phyloP scores from a whole-genome alignment of 2,113 vertebrate species.

The Melanerpes formicivorus region DNA sequence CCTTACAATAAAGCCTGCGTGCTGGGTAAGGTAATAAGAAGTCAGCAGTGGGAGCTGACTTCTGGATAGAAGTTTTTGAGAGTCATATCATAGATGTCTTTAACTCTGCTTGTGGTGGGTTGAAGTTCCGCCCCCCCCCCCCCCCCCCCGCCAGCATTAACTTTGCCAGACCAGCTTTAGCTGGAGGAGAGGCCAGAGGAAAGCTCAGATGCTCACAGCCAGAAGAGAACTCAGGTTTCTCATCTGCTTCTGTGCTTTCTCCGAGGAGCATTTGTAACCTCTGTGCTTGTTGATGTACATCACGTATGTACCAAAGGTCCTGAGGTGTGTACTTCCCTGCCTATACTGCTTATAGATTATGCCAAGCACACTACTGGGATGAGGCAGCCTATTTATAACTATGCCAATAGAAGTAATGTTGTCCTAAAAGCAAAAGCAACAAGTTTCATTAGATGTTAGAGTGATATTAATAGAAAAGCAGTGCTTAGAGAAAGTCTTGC shows the following conservation, averaged over 20 bases:
- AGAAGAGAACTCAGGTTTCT: not conserved
- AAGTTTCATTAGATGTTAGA: conserved; percentile 7
- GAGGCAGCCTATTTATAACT: conserved; percentile 20
- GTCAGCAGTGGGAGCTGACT: not conserved
- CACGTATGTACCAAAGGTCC: not conserved
- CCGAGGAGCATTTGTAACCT: conserved; percentile 4
- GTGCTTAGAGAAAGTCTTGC: not conserved
- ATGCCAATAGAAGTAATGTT: not conserved
- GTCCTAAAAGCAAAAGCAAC: conserved; percentile 27
- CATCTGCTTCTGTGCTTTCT: not conserved
- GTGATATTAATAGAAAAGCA: not conserved
- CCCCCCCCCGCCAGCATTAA: too few species aligned
- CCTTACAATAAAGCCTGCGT: not conserved
- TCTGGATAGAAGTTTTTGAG: not conserved
- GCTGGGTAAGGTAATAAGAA: not conserved
- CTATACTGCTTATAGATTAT: not conserved
- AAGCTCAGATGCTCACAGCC: not conserved
- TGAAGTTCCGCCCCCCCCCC: too few species aligned
- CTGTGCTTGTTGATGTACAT: not conserved
- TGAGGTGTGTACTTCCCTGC: conserved; percentile 14
- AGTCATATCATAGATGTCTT: not conserved
- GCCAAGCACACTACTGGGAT: conserved; percentile 1
- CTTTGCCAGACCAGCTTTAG: not conserved
- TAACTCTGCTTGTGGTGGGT: not conserved
- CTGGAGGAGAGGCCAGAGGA: conserved; percentile 8